Conservation (phyloP, 2,113 vertebrate genomes). For the Nannospalax galili region DNA sequence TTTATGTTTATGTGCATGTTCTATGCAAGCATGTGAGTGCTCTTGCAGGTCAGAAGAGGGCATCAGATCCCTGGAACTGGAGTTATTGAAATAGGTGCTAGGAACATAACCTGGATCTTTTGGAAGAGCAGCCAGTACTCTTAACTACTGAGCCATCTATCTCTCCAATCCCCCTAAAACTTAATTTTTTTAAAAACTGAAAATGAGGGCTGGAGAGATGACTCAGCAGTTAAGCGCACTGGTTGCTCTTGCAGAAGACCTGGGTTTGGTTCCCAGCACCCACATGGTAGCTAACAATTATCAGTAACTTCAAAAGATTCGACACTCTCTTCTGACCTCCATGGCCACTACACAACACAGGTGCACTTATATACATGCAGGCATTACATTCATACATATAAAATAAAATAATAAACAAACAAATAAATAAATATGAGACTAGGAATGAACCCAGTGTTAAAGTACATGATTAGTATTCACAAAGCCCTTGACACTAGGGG, state of each 20-base stretch:
- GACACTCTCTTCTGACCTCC: too few species aligned
- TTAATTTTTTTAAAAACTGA: background rate
- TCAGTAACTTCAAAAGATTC: too few species aligned
- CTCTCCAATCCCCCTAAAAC: background rate
- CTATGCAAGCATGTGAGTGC: background rate
- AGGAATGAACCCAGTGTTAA: background rate
- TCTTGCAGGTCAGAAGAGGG: background rate
- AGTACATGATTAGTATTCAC: background rate
- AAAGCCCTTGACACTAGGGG: background rate
- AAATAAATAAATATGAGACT: conserved; percentile 18
- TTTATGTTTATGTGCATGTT: background rate
- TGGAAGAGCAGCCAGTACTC: background rate
- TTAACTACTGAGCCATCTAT: background rate
- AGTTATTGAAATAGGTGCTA: background rate
- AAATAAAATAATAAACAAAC: too few species aligned
- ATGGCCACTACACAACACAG: too few species aligned
- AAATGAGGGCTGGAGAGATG: too few species aligned
- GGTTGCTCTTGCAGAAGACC: too few species aligned
- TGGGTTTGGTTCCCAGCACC: too few species aligned
- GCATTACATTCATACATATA: too few species aligned
- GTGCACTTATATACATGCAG: too few species aligned
- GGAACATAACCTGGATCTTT: background rate
- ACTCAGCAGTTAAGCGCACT: too few species aligned
- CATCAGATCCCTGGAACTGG: background rate
- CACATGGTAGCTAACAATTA: too few species aligned